Evolutionary conservation across 2,797 vertebrate genomes (phyloP), one percentile per base, ranked within the genome.

Genomic region (Acomys russatus): DNA sequence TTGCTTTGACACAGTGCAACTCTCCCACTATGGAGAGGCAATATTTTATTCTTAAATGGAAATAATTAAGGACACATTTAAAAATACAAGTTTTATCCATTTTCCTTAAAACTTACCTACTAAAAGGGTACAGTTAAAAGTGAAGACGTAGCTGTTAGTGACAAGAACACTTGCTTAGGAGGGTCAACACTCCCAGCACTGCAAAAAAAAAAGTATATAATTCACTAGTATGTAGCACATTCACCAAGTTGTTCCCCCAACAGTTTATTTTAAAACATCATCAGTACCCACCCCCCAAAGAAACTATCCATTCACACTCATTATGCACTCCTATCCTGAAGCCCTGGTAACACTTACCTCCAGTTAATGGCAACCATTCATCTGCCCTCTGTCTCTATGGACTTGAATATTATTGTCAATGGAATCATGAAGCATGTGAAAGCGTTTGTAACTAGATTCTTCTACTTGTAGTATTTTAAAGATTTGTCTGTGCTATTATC

Each of bases 241-340:
- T 82, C 22, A 80, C 17, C 49, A 49, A 17, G 51, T 35, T 35
- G 56, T 86, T 54, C 56, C 83, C 74, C 14, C 49, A 86, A 12
- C 51, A 44, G 38, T 35, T 93, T 80, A 49, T 83, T 94, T 96
- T 92, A 66, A 9, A 92, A 68, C 10, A 89, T 89, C 35, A 11
- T 54, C 59, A 85, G 35, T 20, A n/a, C 20, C 38, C 22, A 44
- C 44, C 33, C 30, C 11, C 9, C 64, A 64, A 92, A 86, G 51
- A 90, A 88, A 77, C 44, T 78, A 51, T 49, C 44, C 54, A 56
- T 92, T 91, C 76, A 51, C 30, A 91, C 73, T 78, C 23, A 35
- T 17, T 73, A 54, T 44, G 73, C 28, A 56, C 71, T 83, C 54
- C 71, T 35, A 9, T 73, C 49, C 73, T 63, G 64, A 7, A 66